Conservation (phyloP, 2,888 invertebrate genomes). For the Polyploca ridens region DNA sequence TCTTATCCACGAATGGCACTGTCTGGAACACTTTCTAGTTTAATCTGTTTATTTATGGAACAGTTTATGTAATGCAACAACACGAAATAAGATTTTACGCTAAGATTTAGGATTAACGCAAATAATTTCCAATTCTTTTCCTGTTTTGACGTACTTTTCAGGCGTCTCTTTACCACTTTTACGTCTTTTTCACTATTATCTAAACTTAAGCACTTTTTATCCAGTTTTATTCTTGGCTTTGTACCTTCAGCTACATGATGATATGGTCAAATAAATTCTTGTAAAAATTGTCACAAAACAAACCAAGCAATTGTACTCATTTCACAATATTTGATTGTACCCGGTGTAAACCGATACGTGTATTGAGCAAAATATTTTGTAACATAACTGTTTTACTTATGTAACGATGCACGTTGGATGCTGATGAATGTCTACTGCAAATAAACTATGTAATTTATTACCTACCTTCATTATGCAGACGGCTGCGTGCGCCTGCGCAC, state of each 20-base stretch:
- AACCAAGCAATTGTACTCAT: slow-evolving; percentile 46
- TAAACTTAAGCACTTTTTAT: no score
- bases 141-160: not conserved
- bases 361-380: slow-evolving; percentile 67
- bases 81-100: not conserved
- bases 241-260: no score
- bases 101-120: not conserved
- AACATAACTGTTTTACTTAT: slow-evolving; percentile 46
- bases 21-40: slow-evolving; percentile 10
- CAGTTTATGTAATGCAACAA: not conserved
- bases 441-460: slow-evolving; percentile 12
- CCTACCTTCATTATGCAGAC: not conserved
- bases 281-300: slow-evolving; percentile 35
- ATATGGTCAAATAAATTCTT: no score
- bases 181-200: not conserved
- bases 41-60: slow-evolving; percentile 1
- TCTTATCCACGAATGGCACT: slow-evolving; percentile 21
- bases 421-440: slow-evolving; percentile 34
- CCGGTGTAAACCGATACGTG: slow-evolving; percentile 47
- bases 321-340: slow-evolving; percentile 55
- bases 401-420: slow-evolving; percentile 50
- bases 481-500: not conserved
- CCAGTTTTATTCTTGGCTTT: no score
- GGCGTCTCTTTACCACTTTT: not conserved
- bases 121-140: not conserved